phyloP scores from a whole-genome alignment of 2,113 vertebrate genomes.

The Bothrops jararaca region DNA sequence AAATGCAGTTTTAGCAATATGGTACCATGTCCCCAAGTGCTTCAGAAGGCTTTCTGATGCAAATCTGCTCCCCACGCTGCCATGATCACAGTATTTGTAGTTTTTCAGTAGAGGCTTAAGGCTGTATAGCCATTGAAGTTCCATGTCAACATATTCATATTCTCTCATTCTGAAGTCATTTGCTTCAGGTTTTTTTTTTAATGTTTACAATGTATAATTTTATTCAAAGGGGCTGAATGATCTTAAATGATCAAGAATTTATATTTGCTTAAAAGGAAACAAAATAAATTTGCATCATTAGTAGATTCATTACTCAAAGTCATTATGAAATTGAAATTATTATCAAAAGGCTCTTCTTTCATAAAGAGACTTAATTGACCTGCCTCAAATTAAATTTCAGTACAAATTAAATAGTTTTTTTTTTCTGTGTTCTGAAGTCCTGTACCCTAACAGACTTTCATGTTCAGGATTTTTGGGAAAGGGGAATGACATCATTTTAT shows the following conservation, averaged over 20 bases:
- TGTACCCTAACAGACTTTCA: slow-evolving; percentile 50
- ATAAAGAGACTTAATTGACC: slow-evolving; percentile 40
- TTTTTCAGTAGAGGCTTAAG: not conserved
- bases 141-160: not conserved
- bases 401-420: slow-evolving; percentile 48
- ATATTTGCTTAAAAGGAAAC: slow-evolving; percentile 35
- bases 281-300: slow-evolving; percentile 1
- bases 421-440: slow-evolving; percentile 9
- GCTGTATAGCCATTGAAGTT: not conserved
- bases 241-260: not conserved
- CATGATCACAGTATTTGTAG: not conserved
- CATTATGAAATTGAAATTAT: slow-evolving; percentile 58
- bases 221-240: not conserved
- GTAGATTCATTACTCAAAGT: slow-evolving; percentile 35
- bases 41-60: not conserved
- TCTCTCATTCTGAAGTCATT: not conserved
- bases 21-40: not conserved
- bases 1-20: not conserved
- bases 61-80: not conserved
- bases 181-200: not conserved
- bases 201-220: not conserved
- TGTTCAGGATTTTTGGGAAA: slow-evolving; percentile 60
- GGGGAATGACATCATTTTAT: slow-evolving; percentile 47
- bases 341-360: slow-evolving; percentile 55
- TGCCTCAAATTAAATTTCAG: slow-evolving; percentile 52